Evolutionary conservation across 2,113 vertebrate species (phyloP).

Genomic region (Cyanoliseus patagonus): DNA sequence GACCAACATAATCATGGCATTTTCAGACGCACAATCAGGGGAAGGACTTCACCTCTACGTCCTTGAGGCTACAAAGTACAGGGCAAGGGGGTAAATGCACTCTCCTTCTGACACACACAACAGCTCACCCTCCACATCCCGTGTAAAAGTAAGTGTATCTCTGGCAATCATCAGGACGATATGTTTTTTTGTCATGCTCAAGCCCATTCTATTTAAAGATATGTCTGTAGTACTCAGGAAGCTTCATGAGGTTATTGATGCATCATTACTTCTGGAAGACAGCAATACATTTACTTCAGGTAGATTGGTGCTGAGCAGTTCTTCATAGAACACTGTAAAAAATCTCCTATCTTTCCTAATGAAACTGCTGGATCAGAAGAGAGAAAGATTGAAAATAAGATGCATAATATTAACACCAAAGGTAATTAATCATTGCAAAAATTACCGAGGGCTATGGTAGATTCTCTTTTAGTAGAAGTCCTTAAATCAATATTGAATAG

Average conservation of each 20-base stretch:
- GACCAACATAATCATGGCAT: neutral
- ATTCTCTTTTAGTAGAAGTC: neutral
- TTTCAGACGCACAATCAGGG: neutral
- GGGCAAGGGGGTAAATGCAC: neutral
- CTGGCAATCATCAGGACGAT: neutral
- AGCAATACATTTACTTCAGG: neutral
- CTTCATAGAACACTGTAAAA: neutral
- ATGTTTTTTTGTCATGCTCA: neutral
- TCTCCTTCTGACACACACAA: neutral
- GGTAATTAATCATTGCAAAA: conserved; percentile 17
- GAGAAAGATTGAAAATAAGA: neutral
- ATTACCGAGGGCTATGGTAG: neutral
- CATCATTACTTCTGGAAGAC: neutral
- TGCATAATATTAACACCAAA: neutral
- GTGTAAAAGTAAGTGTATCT: neutral
- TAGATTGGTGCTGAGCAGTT: neutral
- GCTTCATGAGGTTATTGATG: neutral
- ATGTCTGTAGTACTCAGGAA: neutral
- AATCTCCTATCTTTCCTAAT: neutral
- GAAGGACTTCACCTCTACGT: neutral
- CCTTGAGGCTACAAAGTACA: neutral
- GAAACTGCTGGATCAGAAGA: conserved; percentile 7
- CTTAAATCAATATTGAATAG: neutral
- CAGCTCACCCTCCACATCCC: neutral
- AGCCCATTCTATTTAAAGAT: neutral